Conservation (phyloP, 2,888 invertebrate species). For the Heliconius ethilla region DNA sequence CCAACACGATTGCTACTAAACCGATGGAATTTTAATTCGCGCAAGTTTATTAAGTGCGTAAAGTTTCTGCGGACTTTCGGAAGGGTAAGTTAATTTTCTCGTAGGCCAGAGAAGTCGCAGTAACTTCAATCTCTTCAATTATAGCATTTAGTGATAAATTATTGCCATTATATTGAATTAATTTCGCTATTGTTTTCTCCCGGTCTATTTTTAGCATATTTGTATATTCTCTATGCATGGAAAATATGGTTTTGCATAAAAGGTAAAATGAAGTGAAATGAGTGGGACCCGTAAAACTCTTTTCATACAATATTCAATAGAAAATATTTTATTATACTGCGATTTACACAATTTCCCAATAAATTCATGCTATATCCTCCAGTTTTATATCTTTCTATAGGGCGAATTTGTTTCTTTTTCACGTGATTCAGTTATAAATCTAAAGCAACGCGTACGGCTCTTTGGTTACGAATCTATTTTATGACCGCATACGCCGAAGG, state of each 20-base stretch:
- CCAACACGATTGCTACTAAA: slow-evolving; percentile 77
- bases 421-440: slow-evolving; percentile 79
- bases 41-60: slow-evolving; percentile 80
- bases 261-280: slow-evolving; percentile 77
- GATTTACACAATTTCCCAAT: slow-evolving; percentile 80
- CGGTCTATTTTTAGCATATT: background rate
- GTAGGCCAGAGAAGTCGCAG: slow-evolving; percentile 56
- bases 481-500: slow-evolving; percentile 79
- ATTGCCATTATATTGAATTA: slow-evolving; percentile 55
- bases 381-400: slow-evolving; percentile 76
- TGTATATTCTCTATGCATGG: slow-evolving; percentile 32
- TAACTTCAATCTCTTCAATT: slow-evolving; percentile 62
- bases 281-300: slow-evolving; percentile 76
- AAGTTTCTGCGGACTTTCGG: slow-evolving; percentile 73
- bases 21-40: slow-evolving; percentile 80
- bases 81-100: slow-evolving; percentile 73
- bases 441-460: slow-evolving; percentile 74
- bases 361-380: slow-evolving; percentile 76
- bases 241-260: slow-evolving; percentile 66
- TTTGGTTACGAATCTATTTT: slow-evolving; percentile 80
- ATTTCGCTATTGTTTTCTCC: slow-evolving; percentile 30
- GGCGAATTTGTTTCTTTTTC: slow-evolving; percentile 79
- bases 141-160: slow-evolving; percentile 35
- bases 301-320: slow-evolving; percentile 81
- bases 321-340: slow-evolving; percentile 80